phyloP scores from a whole-genome alignment of 2,113 vertebrate species.

The Lontra canadensis region DNA sequence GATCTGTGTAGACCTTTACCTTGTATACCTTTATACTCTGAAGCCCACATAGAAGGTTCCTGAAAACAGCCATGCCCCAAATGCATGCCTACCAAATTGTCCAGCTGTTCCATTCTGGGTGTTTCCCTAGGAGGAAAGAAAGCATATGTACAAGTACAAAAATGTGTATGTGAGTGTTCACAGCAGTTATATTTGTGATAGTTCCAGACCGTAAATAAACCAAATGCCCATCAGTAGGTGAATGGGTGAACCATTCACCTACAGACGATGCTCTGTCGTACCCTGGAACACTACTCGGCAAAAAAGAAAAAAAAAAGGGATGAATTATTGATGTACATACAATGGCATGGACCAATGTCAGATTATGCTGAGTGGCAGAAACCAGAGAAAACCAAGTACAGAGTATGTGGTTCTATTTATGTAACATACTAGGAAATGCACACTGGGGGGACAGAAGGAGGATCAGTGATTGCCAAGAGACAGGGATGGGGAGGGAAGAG shows the following conservation, averaged over 20 bases:
- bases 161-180: neutral
- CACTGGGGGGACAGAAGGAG: neutral
- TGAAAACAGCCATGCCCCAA: neutral
- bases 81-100: neutral
- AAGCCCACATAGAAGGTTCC: neutral
- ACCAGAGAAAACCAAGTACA: neutral
- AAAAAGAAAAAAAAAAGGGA: neutral
- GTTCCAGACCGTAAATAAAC: neutral
- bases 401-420: neutral
- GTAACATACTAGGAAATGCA: neutral
- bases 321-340: neutral
- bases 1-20: neutral
- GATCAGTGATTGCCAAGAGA: neutral
- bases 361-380: neutral
- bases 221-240: neutral
- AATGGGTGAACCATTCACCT: neutral
- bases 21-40: neutral
- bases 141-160: neutral
- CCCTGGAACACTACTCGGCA: neutral
- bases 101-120: neutral
- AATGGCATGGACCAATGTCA: neutral
- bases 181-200: neutral
- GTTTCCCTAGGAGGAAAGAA: conserved; percentile 2
- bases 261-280: neutral
- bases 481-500: neutral